Percentiles rank a stretch among this genome's conserved stretches.
These are phyloP conservation scores for Didymodactylos carnosus DNA, from an alignment of 2,888 invertebrate genomes.

Conservation along the genomic window DNA sequence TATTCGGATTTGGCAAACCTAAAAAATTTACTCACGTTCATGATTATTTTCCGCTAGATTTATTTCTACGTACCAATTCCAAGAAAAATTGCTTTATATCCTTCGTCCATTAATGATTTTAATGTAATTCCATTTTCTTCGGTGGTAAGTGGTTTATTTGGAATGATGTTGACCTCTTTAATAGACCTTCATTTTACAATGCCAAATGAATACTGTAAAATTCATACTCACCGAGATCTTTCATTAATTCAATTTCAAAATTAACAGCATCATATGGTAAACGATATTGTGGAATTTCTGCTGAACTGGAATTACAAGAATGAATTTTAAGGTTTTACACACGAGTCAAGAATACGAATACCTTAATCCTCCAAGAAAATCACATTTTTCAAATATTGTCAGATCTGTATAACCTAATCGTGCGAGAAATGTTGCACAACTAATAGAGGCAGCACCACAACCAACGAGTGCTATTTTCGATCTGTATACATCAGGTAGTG, in stretches of 20 bases:
- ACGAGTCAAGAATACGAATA: constrained; percentile 43
- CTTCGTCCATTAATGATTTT: constrained; percentile 46
- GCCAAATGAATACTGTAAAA: constrained; percentile 40
- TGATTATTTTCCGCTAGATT: no score
- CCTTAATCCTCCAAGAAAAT: constrained; percentile 72
- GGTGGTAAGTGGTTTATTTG: constrained; percentile 48
- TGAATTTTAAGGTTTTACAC: neutral
- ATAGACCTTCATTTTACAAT: neutral
- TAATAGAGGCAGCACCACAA: constrained; percentile 83
- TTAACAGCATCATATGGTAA: constrained; percentile 73
- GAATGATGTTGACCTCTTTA: constrained; percentile 36
- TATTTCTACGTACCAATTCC: no score
- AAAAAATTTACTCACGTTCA: no score
- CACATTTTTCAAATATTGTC: constrained; percentile 71
- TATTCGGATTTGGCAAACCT: constrained; percentile 69
- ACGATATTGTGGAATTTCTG: constrained; percentile 91
- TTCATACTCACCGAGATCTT: constrained; percentile 80
- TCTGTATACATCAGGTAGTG: constrained; percentile 33
- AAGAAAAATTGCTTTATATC: constrained; percentile 53
- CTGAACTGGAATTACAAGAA: no score
- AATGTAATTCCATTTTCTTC: constrained; percentile 31
- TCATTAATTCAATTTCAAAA: constrained; percentile 72
- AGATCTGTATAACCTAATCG: constrained; percentile 73
- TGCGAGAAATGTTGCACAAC: constrained; percentile 83
- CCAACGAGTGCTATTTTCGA: constrained; percentile 67